Conservation (phyloP, 2,113 vertebrate genomes). For the Antechinus stuartii region DNA sequence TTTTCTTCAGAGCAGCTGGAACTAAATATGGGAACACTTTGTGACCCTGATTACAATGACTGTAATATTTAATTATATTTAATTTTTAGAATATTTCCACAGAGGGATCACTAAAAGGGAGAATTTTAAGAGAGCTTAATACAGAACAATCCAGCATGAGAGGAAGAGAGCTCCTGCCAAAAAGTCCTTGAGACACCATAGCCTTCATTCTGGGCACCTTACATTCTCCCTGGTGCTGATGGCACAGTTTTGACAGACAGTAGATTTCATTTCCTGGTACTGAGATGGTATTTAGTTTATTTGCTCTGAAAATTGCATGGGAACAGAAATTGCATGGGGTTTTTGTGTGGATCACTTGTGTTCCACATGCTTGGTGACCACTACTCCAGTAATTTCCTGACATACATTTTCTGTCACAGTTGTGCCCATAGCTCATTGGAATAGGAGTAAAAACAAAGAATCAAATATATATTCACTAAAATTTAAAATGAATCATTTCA, state of each 20-base stretch:
- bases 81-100: slow-evolving; percentile 39
- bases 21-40: slow-evolving; percentile 45
- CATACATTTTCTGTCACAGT: slow-evolving; percentile 13
- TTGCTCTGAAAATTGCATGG: slow-evolving; percentile 48
- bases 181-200: neutral
- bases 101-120: slow-evolving; percentile 35
- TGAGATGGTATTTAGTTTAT: neutral
- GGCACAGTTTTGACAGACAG: slow-evolving; percentile 34
- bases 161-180: neutral
- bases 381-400: neutral
- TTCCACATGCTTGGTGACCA: neutral
- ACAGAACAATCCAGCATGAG: neutral
- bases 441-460: neutral
- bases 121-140: slow-evolving; percentile 39
- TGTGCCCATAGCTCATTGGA: neutral
- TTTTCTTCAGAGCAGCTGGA: slow-evolving; percentile 42
- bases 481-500: neutral
- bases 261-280: slow-evolving; percentile 23
- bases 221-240: slow-evolving; percentile 18
- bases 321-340: slow-evolving; percentile 23
- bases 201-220: neutral
- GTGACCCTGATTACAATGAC: slow-evolving; percentile 40
- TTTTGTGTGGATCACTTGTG: neutral
- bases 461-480: neutral
- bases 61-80: slow-evolving; percentile 42